Conservation (phyloP, 2,797 vertebrate species). For the Halcyon leucocephala region DNA sequence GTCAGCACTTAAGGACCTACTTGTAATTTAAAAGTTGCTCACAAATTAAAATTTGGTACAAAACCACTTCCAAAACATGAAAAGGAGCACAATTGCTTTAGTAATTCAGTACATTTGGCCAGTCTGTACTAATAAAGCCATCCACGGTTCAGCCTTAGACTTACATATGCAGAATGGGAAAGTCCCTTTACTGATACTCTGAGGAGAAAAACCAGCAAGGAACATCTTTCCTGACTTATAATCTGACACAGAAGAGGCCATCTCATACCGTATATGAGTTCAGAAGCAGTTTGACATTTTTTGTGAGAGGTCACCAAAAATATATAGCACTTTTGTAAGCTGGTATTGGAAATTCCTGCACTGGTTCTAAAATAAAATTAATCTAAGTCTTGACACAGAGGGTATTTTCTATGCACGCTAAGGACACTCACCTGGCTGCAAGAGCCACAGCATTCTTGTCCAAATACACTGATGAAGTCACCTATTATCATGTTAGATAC, state of each 20-base stretch:
- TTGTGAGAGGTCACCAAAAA: background rate
- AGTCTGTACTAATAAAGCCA: background rate
- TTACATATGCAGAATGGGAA: background rate
- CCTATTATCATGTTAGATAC: background rate
- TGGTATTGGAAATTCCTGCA: background rate
- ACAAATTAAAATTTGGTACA: background rate
- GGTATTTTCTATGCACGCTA: background rate
- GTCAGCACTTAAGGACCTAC: background rate
- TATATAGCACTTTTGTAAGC: background rate
- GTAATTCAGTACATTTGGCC: background rate
- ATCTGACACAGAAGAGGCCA: background rate
- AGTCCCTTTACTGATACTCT: background rate
- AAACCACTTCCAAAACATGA: background rate
- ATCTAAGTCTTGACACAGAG: background rate
- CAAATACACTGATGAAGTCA: background rate
- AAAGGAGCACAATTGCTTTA: background rate
- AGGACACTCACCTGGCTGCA: background rate
- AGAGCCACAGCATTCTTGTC: background rate
- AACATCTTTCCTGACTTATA: background rate
- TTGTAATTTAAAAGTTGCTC: background rate
- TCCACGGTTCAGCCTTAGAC: background rate
- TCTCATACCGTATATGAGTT: background rate
- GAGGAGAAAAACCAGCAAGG: background rate
- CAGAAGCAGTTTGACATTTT: background rate
- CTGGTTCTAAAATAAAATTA: background rate